Conservation (phyloP, 2,888 invertebrate genomes). For the Dendrolimus houi region DNA sequence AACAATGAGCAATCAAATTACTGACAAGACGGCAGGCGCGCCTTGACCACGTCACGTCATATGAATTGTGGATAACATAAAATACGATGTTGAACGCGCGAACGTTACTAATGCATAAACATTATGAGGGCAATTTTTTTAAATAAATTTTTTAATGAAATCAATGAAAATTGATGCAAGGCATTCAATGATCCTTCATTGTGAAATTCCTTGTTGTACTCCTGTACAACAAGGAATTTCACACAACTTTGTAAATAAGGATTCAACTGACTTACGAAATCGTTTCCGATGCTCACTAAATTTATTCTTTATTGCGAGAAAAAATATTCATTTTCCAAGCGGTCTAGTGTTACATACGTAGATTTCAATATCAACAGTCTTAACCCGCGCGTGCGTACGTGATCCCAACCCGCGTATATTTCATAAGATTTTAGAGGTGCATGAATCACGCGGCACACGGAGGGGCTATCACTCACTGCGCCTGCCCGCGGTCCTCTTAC, state of each 20-base stretch:
- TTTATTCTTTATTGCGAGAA: not conserved
- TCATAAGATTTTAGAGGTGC: slow-evolving; percentile 76
- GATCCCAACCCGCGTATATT: slow-evolving; percentile 70
- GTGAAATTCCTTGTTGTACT: no score
- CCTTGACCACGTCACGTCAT: slow-evolving; percentile 43
- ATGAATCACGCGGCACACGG: slow-evolving; percentile 74
- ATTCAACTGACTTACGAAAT: no score
- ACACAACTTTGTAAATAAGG: no score
- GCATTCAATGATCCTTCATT: no score
- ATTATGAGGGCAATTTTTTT: no score
- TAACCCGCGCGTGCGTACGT: slow-evolving; percentile 69
- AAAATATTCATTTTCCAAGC: slow-evolving; percentile 28
- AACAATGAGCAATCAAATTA: slow-evolving; percentile 73
- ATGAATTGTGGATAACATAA: not conserved
- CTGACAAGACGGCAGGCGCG: slow-evolving; percentile 43
- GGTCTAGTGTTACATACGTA: slow-evolving; percentile 58
- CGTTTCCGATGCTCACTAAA: no score
- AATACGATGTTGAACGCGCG: no score
- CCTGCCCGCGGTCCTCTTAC: slow-evolving; percentile 65
- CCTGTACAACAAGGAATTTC: no score
- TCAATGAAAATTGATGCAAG: no score
- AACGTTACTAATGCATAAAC: no score
- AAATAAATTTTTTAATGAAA: no score
- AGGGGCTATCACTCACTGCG: slow-evolving; percentile 71
- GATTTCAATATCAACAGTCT: slow-evolving; percentile 76